Evolutionary conservation across 2,888 invertebrate species (phyloP), one percentile per base, ranked within the genome.

Genomic region (Synanthedon myopaeformis): DNA sequence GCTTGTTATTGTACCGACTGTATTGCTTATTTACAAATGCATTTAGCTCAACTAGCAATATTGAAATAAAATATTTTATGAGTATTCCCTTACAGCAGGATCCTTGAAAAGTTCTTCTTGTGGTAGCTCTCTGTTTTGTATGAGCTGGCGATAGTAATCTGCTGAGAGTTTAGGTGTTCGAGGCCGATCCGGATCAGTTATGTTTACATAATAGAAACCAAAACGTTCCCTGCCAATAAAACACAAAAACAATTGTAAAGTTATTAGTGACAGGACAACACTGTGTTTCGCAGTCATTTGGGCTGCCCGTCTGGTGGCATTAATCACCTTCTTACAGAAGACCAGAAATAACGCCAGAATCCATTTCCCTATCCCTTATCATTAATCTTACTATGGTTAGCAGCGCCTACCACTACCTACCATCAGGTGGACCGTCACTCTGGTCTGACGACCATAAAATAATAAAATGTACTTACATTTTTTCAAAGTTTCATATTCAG

Each of bases 191-290:
- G 91, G 89, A 65, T 90, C 89, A 12, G 85, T 84, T 69, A 93
- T 93, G 73, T 95, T 90, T 8, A 94, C 92, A 61, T 89, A 74
- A 69, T 91, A 92, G 41, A 95, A 71, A 12, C 95, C 94, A 75
- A 93, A 94, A 62, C 90, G 90, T 64, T 90, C 89, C 4, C 92
- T 92, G 68, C 3, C 11, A 86, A 79, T 3, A 35, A 35, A 35
- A 35, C 35, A 35, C 3, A 35, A 35, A 35, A 35, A 35, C 35
- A 35, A 54, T 56, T 55, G 60, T 58, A n/a, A 42, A 58, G 54
- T 55, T 49, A 51, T 14, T 51, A 12, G 49, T 19, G 51, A 52
- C 35, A 0, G 23, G 4, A 5, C 23, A 45, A 4, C 45, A 13
- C n/a, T 45, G 6, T 23, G 23, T 5, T 23, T 23, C 5, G 23